phyloP scores from a whole-genome alignment of 2,113 vertebrate genomes.

The Oncorhynchus clarkii region DNA sequence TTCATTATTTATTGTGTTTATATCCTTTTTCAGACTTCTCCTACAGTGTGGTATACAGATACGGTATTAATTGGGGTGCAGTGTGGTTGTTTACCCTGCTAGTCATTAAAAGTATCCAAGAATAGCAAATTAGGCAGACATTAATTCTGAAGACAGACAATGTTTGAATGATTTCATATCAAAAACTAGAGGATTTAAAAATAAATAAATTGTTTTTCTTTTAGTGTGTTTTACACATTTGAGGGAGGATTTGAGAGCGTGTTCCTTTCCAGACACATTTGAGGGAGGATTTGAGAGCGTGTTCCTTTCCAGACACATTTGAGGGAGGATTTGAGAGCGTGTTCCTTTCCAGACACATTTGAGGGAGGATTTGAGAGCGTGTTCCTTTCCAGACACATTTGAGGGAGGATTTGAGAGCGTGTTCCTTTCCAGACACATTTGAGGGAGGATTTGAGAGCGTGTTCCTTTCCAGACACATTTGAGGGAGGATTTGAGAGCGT shows the following conservation, averaged over 20 bases:
- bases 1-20: slow-evolving; percentile 24
- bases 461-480: slow-evolving; percentile 40
- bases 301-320: too few species aligned
- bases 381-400: too few species aligned
- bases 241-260: slow-evolving; percentile 22
- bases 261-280: too few species aligned
- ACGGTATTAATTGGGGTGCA: slow-evolving; percentile 73
- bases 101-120: slow-evolving; percentile 78
- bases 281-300: too few species aligned
- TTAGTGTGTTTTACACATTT: slow-evolving; percentile 65
- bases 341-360: too few species aligned
- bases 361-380: too few species aligned
- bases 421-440: too few species aligned
- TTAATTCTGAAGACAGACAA: slow-evolving; percentile 73
- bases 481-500: slow-evolving; percentile 63
- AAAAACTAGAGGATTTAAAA: slow-evolving; percentile 44
- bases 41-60: slow-evolving; percentile 39
- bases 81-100: slow-evolving; percentile 66
- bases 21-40: slow-evolving; percentile 35
- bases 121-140: slow-evolving; percentile 76
- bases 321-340: too few species aligned
- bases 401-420: too few species aligned
- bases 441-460: too few species aligned
- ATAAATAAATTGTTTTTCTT: slow-evolving; percentile 60
- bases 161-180: slow-evolving; percentile 58